A percentile compares a stretch with the other conserved stretches of the same genome.
These are phyloP conservation scores for Delphinus delphis DNA, from an alignment of 2,113 vertebrate genomes.

Conservation along the genomic window DNA sequence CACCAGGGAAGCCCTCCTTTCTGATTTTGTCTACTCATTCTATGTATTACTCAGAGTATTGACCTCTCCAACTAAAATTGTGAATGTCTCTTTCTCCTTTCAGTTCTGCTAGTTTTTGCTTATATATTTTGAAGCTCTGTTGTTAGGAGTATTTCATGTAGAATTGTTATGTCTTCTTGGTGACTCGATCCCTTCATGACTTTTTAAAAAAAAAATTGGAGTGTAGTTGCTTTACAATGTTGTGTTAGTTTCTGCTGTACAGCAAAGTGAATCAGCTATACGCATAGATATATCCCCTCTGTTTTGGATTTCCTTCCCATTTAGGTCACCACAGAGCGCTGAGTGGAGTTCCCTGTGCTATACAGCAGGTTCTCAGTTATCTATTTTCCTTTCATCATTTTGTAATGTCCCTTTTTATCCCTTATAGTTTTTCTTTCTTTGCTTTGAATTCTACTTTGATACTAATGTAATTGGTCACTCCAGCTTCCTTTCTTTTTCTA, in stretches of 20 bases:
- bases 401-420: background rate
- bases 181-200: background rate
- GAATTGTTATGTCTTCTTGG: background rate
- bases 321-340: too few species aligned
- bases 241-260: too few species aligned
- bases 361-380: too few species aligned
- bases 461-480: background rate
- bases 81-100: background rate
- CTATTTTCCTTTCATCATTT: background rate
- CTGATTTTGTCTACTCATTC: background rate
- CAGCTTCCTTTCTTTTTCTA: background rate
- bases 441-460: background rate
- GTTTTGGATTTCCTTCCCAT: too few species aligned
- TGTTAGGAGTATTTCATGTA: background rate
- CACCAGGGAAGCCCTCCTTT: background rate
- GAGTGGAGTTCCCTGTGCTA: too few species aligned
- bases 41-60: background rate
- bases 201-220: background rate
- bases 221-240: too few species aligned
- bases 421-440: background rate
- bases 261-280: too few species aligned
- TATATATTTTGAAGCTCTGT: background rate
- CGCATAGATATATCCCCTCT: too few species aligned
- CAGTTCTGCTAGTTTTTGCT: background rate
- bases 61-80: background rate